Conservation (phyloP, 1,140 invertebrate genomes). For the Littorina saxatilis region DNA sequence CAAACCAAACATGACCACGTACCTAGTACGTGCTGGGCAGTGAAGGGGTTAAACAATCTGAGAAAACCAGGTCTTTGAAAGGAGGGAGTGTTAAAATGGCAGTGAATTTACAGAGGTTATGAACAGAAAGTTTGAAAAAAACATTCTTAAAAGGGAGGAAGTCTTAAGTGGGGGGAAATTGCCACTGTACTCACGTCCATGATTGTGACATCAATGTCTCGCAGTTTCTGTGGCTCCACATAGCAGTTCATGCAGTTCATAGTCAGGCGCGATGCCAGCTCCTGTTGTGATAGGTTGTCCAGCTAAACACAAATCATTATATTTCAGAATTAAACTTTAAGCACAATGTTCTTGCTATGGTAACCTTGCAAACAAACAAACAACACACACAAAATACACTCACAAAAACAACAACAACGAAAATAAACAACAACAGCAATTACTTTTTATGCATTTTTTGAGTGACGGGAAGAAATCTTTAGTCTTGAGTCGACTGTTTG, state of each 20-base stretch:
- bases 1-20: no score
- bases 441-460: no score
- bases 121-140: no score
- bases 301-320: constrained; percentile 82
- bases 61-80: no score
- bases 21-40: no score
- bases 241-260: constrained; percentile 90
- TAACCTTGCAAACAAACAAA: neutral
- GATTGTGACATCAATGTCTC: constrained; percentile 89
- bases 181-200: constrained; percentile 86
- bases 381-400: neutral
- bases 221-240: constrained; percentile 87
- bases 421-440: no score
- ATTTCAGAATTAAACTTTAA: neutral
- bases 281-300: constrained; percentile 87
- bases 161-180: no score
- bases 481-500: neutral
- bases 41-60: no score
- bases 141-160: no score
- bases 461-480: neutral
- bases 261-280: constrained; percentile 90
- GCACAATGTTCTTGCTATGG: neutral
- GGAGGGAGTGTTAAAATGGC: no score
- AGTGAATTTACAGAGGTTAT: no score
- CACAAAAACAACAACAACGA: no score